These are phyloP conservation scores for Halcyon smyrnensis DNA, from an alignment of 2,797 vertebrate genomes.

Conservation along the genomic window DNA sequence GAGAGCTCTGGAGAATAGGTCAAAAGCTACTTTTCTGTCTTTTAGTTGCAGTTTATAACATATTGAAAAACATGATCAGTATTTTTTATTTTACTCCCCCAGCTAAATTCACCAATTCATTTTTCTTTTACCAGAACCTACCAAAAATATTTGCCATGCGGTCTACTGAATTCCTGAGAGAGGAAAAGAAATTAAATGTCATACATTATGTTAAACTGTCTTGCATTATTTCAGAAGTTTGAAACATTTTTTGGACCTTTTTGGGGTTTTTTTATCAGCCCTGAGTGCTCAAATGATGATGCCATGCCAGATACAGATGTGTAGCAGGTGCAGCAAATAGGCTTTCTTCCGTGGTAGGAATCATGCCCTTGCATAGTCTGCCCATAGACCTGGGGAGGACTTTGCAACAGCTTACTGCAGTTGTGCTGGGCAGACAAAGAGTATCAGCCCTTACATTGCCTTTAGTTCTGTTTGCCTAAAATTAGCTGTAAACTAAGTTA, in stretches of 20 bases:
- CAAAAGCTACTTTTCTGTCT: not conserved
- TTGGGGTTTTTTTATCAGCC: not conserved
- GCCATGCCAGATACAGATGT: not conserved
- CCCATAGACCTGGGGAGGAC: not conserved
- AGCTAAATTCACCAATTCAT: not conserved
- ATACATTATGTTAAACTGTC: not conserved
- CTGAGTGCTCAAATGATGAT: not conserved
- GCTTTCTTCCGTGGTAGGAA: not conserved
- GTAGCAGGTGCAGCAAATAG: not conserved
- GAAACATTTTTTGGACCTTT: not conserved
- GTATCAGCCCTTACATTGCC: not conserved
- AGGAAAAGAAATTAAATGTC: not conserved
- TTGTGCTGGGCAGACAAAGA: not conserved
- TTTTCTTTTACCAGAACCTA: not conserved
- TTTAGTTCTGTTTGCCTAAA: not conserved
- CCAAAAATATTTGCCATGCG: not conserved
- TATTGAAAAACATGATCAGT: not conserved
- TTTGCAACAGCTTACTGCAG: not conserved
- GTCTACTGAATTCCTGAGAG: not conserved
- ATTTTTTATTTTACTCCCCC: not conserved
- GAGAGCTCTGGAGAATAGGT: not conserved
- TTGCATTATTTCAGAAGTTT: not conserved
- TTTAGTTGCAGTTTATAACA: not conserved
- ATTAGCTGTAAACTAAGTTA: not conserved
- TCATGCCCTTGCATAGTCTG: not conserved